Evolutionary conservation across 2,888 invertebrate genomes (phyloP), one percentile per base, ranked within the genome.

Genomic region (Hirtodrosophila histrioides): DNA sequence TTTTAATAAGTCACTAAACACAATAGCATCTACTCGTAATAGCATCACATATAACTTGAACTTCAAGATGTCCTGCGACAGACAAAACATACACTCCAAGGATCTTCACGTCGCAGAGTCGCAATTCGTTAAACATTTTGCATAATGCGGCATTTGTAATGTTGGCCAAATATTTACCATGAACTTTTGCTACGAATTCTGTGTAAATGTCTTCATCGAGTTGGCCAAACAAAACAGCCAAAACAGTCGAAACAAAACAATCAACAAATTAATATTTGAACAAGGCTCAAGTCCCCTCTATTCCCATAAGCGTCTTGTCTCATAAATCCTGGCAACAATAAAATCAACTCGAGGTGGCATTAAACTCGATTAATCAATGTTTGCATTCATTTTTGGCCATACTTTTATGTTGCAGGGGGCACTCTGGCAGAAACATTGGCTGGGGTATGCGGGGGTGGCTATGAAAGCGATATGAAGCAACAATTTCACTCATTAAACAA

Each of bases 361-460:
- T 68, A 75, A 89, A 89, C 77, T 89, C 88, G 75, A 89, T 89
- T 88, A 89, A 88, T 82, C 79, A 79, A 79, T 89, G 82, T 89
- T 88, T 88, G 85, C 76, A 67, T 70, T 75, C 29, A 83, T 74
- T 78, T 73, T 53, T 44, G 56, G 36, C 46, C 33, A 29, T 5
- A 11, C 45, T 36, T 17, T 45, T 31, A 17, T 12, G 4, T 45
- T 24, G 12, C 2, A 56, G 31, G 37, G 24, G 9, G 31, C 23
- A 27, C 6, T 27, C 27, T 27, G 27, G 3, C 6, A 27, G 27
- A 31, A 6, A 31, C 31, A 6, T 5, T 12, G 17, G 17, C 1
- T 1, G 17, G 17, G 17, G 17, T 17, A 17, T 17, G 17, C 8
- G 11, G 10, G 43, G 48, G 29, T 35, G 55, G 50, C 58, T 11